Base-by-base conservation (phyloP, 2,113 vertebrate genomes). In the Campylorhamphus procurvoides region DNA sequence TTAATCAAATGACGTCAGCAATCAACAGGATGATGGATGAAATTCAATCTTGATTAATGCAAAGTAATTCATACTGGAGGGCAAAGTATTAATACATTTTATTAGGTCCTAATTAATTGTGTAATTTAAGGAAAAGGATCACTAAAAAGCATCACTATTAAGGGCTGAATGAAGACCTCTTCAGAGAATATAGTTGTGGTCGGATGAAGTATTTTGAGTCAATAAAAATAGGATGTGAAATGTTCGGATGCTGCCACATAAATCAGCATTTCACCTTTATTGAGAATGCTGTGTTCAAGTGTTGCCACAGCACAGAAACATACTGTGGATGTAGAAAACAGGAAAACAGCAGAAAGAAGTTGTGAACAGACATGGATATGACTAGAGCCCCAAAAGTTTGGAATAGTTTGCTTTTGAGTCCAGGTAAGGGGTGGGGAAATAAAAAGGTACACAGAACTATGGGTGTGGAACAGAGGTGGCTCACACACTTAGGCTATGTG, bases 81-180 rank as follows among this genome's bases (percentile, higher is more conserved):
- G 90, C 35, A 78, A 87, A 92, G 56, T 81, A 85, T 84, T 78
- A 87, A 89, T 94, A 71, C 74, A 86, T 79, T 90, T 94, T 95
- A 93, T 71, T 91, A 68, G 82, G n/a, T 95, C 60, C 28, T 96
- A 95, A 94, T 96, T 96, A 97, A 96, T 88, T 92, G 60, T 60
- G 52, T 88, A 81, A 90, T 88, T 92, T 96, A 83, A 88, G 64
- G 76, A 80, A 85, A 93, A 90, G n/a, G 64, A 89, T 64, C 64
- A 64, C 72, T 90, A 42, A 49, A 84, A 74, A 78, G 79, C 79
- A 88, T 88, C 39, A 31, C 68, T 75, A 8, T 46, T 82, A 77
- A 94, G 63, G 76, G 31, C 79, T 93, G 79, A 86, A 77, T 68
- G 35, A 95, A 93, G 46, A 55, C n/a, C 56, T 93, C 82, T 94